Evolutionary conservation across 2,113 vertebrate genomes (phyloP).

Genomic region (Centropristis striata): DNA sequence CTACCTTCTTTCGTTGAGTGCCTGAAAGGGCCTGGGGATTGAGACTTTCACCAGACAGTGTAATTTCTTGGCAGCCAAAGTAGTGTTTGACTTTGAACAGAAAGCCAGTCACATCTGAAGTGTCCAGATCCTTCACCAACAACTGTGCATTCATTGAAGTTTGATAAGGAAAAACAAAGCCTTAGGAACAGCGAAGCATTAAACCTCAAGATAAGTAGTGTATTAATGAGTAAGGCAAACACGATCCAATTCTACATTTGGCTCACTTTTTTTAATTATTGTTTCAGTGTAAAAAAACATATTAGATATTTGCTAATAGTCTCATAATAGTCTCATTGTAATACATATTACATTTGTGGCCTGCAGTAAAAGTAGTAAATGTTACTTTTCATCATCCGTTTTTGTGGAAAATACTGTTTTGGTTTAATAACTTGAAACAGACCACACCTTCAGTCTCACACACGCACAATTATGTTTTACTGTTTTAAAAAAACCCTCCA

Average conservation of each 20-base stretch:
- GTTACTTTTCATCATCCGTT: neutral
- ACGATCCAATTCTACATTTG: neutral
- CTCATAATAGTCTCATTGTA: neutral
- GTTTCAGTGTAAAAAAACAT: constrained; percentile 26
- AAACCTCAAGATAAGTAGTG: neutral
- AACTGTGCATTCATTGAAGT: constrained; percentile 29
- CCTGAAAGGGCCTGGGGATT: constrained; percentile 30
- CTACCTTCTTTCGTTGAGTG: constrained; percentile 31
- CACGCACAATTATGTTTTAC: constrained; percentile 32
- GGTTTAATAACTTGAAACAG: constrained; percentile 53
- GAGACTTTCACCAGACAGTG: constrained; percentile 65
- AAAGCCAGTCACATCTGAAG: constrained; percentile 37
- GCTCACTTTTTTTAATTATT: neutral
- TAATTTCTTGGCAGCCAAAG: constrained; percentile 42
- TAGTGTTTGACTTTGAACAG: constrained; percentile 48
- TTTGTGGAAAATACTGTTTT: constrained; percentile 42
- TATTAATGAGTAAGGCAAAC: constrained; percentile 6
- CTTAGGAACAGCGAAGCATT: constrained; percentile 13
- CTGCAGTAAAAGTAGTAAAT: neutral
- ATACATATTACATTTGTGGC: constrained; percentile 13
- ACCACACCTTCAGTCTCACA: constrained; percentile 42
- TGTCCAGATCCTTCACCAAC: constrained; percentile 24
- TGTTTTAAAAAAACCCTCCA: constrained; percentile 15
- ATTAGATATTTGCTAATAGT: constrained; percentile 15
- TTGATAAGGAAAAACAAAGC: constrained; percentile 24